Base-by-base conservation (phyloP, 1,140 invertebrate genomes). In the Anthonomus grandis region DNA sequence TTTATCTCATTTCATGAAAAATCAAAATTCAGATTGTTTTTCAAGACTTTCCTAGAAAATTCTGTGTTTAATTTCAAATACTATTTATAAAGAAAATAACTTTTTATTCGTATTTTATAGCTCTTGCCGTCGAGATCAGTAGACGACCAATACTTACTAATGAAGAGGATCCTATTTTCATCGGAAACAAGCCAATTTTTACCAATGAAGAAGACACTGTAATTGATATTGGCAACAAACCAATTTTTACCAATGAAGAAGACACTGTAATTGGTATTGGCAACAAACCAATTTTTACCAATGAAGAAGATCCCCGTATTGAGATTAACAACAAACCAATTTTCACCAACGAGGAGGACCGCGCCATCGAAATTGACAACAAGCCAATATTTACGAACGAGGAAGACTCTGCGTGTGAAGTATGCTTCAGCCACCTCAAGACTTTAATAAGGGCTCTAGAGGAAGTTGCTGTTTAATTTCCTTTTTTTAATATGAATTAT, bases 141-240 rank as follows among this genome's bases (percentile, higher is more conserved):
- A n/a, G n/a, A n/a, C n/a, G n/a, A 27, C 45, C 45, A 47, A 47
- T 47, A 21, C 23, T 44, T 22, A 21, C 41, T 22, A 39, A 39
- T 15, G 15, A 9, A 9, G 37, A 39, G 17, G 15, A 12, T 8
- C 37, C 8, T 6, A 1, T 39, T 39, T 6, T 10, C 0, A 15
- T 8, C 9, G 41, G 8, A 9, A 13, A 44, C 21, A 44, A 22
- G 19, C 41, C 41, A 19, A 44, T 44, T 44, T 44, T 44, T 27
- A 10, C 22, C 1, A 47, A 25, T 10, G 24, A 49, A 9, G 45
- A 47, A 17, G 45, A 47, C 25, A 5, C 1, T n/a, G 10, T 13
- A 6, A 9, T 9, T 21, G 3, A 5, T 8, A 31, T 31, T 31
- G 15, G 19, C 4, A 44, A 17, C 41, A 44, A 17, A 13, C 44